phyloP scores from a whole-genome alignment of 2,113 vertebrate species.

The Vulpes ferrilata region DNA sequence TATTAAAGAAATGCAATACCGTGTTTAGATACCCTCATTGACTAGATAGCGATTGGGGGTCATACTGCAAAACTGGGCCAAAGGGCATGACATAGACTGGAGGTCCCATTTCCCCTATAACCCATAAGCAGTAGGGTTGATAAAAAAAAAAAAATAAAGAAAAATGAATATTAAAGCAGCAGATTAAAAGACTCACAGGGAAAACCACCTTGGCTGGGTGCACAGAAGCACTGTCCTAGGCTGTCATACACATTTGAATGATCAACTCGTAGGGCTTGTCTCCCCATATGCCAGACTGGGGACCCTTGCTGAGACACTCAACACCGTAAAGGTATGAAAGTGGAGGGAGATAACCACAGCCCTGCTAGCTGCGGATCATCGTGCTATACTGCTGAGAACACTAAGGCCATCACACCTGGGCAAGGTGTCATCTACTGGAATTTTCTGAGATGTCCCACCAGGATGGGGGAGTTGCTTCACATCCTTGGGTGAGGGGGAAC shows the following conservation, averaged over 20 bases:
- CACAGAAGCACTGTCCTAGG: background rate
- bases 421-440: background rate
- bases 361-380: background rate
- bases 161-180: background rate
- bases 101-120: background rate
- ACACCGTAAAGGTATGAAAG: background rate
- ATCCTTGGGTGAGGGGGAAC: background rate
- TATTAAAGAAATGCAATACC: background rate
- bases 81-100: background rate
- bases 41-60: background rate
- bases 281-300: background rate
- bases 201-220: background rate
- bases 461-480: background rate
- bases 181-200: background rate
- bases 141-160: background rate
- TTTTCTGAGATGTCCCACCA: background rate
- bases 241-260: background rate
- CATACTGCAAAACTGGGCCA: background rate
- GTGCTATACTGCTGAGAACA: background rate
- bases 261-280: background rate
- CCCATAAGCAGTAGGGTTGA: background rate
- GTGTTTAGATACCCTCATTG: background rate
- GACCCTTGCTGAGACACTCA: background rate
- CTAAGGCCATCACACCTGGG: background rate
- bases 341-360: background rate